phyloP scores from a whole-genome alignment of 2,888 invertebrate genomes.

The Caenorhabditis plicata region DNA sequence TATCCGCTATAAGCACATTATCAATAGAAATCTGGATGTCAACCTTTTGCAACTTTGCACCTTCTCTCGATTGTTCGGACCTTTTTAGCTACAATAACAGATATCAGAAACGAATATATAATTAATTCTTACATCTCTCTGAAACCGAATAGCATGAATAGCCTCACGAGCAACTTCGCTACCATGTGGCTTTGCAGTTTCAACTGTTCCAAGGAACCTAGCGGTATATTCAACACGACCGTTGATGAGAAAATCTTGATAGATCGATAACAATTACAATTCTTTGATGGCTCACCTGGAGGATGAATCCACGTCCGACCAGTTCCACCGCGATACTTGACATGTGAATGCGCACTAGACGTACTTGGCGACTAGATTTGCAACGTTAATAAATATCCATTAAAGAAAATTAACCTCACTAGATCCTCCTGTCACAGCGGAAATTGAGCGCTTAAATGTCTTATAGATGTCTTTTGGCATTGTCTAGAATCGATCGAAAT shows the following conservation, averaged over 20 bases:
- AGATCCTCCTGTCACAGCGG: conserved; percentile 27
- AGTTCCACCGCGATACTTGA: conserved; percentile 42
- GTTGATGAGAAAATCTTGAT: conserved; percentile 82
- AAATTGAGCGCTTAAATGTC: conserved; percentile 57
- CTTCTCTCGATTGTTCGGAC: conserved; percentile 77
- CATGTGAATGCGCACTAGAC: conserved; percentile 2
- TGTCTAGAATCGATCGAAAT: conserved; percentile 6
- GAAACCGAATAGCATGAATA: conserved; percentile 78
- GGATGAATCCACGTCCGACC: conserved; percentile 59
- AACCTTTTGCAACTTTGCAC: conserved; percentile 78
- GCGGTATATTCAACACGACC: conserved; percentile 96
- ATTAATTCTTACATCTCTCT: conserved; percentile 39
- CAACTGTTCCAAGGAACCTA: conserved; percentile 92
- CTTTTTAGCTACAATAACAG: conserved; percentile 75
- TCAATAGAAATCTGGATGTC: conserved; percentile 96
- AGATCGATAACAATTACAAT: not conserved
- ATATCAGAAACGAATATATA: not conserved
- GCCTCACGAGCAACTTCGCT: conserved; percentile 97
- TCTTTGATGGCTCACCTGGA: too few species aligned
- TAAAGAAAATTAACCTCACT: too few species aligned
- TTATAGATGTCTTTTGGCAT: conserved; percentile 57
- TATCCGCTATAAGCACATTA: conserved; percentile 87
- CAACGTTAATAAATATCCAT: too few species aligned
- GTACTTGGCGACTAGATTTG: conserved; percentile 18
- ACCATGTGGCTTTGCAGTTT: conserved; percentile 93